Evolutionary conservation across 1,140 invertebrate species (phyloP).

Genomic region (Plectrocnemia conspersa): DNA sequence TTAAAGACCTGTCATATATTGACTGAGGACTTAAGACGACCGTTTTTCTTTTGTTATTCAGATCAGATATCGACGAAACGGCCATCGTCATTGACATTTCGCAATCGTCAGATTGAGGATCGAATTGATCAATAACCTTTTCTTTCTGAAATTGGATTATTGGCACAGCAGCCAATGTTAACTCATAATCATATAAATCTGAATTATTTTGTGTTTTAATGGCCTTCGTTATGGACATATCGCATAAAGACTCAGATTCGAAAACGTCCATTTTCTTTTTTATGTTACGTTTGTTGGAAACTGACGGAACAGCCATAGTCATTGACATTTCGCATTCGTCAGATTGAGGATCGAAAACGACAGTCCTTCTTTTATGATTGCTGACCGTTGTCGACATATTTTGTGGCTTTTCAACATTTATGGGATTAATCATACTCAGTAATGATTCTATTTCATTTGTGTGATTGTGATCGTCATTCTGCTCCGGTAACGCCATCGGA

Average conservation of each 20-base stretch:
- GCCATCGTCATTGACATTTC: constrained; percentile 20
- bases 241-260: too few relatives aligned
- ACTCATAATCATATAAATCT: constrained; percentile 15
- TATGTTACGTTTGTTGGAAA: background rate
- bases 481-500: too few relatives aligned
- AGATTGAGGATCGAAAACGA: constrained; percentile 13
- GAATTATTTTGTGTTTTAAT: background rate
- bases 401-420: too few relatives aligned
- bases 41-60: background rate
- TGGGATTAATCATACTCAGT: too few relatives aligned
- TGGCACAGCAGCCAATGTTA: constrained; percentile 3
- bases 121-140: background rate
- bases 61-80: background rate
- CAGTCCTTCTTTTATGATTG: constrained; percentile 16
- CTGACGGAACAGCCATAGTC: background rate
- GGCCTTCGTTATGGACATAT: too few relatives aligned
- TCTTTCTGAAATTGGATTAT: background rate
- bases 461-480: too few relatives aligned
- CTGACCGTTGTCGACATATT: background rate
- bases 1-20: background rate
- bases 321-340: constrained; percentile 18
- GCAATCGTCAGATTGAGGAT: constrained; percentile 2
- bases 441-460: background rate
- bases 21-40: background rate
- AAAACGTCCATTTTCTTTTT: constrained; percentile 21